phyloP scores from a whole-genome alignment of 2,797 vertebrate genomes.

The Parauchenoglanis ngamensis region DNA sequence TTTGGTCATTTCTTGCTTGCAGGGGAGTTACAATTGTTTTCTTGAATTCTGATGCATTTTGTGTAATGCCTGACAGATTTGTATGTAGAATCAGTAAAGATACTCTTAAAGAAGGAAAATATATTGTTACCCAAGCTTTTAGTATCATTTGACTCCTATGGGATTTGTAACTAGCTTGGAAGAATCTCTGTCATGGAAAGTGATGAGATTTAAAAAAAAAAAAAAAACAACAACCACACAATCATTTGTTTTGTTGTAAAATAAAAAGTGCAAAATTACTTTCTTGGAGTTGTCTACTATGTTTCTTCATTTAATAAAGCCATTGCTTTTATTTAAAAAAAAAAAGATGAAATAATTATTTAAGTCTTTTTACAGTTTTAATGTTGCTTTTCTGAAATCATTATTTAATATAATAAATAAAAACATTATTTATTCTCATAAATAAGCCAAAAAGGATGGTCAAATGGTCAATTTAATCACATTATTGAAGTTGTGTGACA shows the following conservation, averaged over 20 bases:
- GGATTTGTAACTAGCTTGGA: conserved; percentile 6
- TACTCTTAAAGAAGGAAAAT: not conserved
- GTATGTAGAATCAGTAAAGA: conserved; percentile 16
- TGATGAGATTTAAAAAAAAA: not conserved
- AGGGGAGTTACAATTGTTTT: conserved; percentile 6
- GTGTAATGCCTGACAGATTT: not conserved
- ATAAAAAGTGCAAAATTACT: not conserved
- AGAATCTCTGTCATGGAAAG: not conserved
- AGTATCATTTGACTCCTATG: not conserved
- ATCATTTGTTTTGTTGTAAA: not conserved
- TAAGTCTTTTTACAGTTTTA: not conserved
- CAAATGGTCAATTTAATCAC: conserved; percentile 36
- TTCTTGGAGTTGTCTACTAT: not conserved
- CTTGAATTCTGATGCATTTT: conserved; percentile 1
- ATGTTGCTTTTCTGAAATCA: not conserved
- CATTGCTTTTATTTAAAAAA: not conserved
- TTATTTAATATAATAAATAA: not conserved
- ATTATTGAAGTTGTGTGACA: conserved; percentile 29
- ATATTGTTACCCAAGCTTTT: not conserved
- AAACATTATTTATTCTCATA: not conserved
- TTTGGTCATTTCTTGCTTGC: conserved; percentile 28
- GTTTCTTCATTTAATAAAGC: not conserved
- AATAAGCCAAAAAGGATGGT: conserved; percentile 19
- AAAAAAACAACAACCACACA: not conserved
- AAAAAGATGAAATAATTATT: not conserved